phyloP scores from a whole-genome alignment of 2,797 vertebrate species.

The Enoplosus armatus region DNA sequence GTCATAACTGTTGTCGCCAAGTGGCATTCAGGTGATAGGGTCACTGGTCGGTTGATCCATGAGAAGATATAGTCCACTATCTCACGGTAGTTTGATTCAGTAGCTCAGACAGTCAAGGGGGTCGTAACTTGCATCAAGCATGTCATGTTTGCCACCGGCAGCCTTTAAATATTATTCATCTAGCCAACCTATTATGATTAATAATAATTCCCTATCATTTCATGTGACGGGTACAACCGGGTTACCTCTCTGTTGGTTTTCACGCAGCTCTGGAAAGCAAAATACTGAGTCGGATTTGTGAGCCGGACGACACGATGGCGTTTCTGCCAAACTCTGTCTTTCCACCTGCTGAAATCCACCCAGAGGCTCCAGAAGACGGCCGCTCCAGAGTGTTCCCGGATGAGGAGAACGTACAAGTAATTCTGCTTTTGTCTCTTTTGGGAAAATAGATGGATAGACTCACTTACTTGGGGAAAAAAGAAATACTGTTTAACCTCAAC shows the following conservation, averaged over 20 bases:
- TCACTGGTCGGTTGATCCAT: too few relatives aligned
- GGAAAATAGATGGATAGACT: background rate
- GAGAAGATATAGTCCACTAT: too few relatives aligned
- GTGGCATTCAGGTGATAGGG: too few relatives aligned
- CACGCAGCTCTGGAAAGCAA: slow-evolving; percentile 84
- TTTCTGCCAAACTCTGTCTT: slow-evolving; percentile 64
- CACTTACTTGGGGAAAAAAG: background rate
- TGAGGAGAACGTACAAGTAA: slow-evolving; percentile 45
- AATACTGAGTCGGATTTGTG: slow-evolving; percentile 88
- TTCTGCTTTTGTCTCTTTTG: background rate
- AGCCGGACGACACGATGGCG: slow-evolving; percentile 70
- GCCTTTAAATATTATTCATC: background rate
- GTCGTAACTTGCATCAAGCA: background rate
- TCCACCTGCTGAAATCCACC: slow-evolving; percentile 44
- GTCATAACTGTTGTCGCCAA: background rate
- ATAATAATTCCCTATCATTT: background rate
- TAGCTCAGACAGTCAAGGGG: too few relatives aligned
- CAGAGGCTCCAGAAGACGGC: background rate
- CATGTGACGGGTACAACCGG: background rate
- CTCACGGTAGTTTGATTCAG: too few relatives aligned
- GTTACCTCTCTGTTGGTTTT: too few relatives aligned
- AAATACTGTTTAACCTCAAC: background rate
- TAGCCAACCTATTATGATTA: background rate
- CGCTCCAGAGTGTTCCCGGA: slow-evolving; percentile 8
- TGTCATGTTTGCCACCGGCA: background rate